A percentile compares a stretch with the other conserved stretches of the same genome.
These are phyloP conservation scores for Gambusia yucatana DNA, from an alignment of 2,797 vertebrate species.

Conservation along the genomic window DNA sequence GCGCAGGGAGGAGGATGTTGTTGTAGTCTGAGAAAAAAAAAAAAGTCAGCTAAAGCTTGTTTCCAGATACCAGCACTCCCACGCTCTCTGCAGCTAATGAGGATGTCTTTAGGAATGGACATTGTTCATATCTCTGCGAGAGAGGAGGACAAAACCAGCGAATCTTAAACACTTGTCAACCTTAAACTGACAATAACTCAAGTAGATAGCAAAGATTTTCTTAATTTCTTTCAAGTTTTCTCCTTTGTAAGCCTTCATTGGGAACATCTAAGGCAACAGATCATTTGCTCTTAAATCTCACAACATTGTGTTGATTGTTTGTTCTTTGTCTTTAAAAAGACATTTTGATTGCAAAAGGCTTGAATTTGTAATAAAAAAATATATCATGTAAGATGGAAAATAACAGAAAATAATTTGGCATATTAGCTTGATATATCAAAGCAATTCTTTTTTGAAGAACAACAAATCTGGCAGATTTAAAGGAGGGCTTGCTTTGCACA, in stretches of 20 bases:
- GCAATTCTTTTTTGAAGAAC: background rate
- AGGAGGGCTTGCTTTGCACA: background rate
- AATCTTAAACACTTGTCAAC: conserved; percentile 41
- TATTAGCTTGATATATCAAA: conserved; percentile 9
- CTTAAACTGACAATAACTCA: conserved; percentile 32
- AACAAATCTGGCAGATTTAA: conserved; percentile 1
- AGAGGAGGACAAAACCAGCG: conserved; percentile 57
- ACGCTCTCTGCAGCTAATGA: conserved; percentile 73
- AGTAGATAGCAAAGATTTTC: conserved; percentile 17
- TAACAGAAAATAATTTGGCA: conserved; percentile 1
- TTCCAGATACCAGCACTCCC: conserved; percentile 81
- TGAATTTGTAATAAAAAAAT: background rate
- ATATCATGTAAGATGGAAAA: background rate
- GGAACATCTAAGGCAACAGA: conserved; percentile 6
- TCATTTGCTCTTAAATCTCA: background rate
- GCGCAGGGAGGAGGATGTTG: conserved; percentile 75
- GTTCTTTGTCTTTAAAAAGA: background rate
- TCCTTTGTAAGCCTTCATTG: conserved; percentile 10
- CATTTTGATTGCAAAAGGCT: conserved; percentile 2
- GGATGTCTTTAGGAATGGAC: conserved; percentile 75
- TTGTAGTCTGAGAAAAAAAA: conserved; percentile 66
- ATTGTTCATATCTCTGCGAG: conserved; percentile 68
- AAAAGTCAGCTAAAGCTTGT: conserved; percentile 74
- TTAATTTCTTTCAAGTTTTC: conserved; percentile 41
- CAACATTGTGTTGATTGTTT: background rate